phyloP scores from a whole-genome alignment of 2,797 vertebrate genomes.

The Xenentodon cancila region DNA sequence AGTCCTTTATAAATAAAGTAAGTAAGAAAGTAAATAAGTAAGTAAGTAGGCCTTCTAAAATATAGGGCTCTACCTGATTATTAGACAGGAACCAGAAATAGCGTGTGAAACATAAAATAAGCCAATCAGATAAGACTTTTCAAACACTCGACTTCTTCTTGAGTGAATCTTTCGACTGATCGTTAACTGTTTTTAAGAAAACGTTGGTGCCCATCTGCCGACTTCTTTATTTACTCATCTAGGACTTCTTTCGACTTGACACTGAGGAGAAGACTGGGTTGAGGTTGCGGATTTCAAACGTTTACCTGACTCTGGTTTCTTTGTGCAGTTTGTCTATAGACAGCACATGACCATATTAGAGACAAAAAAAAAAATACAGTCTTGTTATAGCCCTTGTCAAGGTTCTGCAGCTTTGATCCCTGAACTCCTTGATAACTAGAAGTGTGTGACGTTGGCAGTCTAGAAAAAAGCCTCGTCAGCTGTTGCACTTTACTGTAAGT shows the following conservation, averaged over 20 bases:
- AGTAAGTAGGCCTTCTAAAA: too few relatives aligned
- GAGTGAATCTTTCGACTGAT: slow-evolving; percentile 18
- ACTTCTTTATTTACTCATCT: slow-evolving; percentile 30
- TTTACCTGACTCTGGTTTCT: slow-evolving; percentile 22
- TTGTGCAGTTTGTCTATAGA: background rate
- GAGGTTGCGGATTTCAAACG: slow-evolving; percentile 29
- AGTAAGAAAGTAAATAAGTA: too few relatives aligned
- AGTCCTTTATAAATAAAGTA: too few relatives aligned
- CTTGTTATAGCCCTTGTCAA: slow-evolving; percentile 35
- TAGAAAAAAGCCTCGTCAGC: slow-evolving; percentile 41
- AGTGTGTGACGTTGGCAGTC: slow-evolving; percentile 33
- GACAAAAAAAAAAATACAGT: slow-evolving; percentile 24
- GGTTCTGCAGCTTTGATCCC: slow-evolving; percentile 38
- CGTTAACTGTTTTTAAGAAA: slow-evolving; percentile 22
- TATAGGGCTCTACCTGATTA: too few relatives aligned
- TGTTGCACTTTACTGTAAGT: slow-evolving; percentile 39
- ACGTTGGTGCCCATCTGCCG: slow-evolving; percentile 24
- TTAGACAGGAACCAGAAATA: slow-evolving; percentile 23
- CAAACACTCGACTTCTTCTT: background rate
- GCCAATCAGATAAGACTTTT: slow-evolving; percentile 5
- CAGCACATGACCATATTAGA: slow-evolving; percentile 21
- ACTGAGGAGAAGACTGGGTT: slow-evolving; percentile 7
- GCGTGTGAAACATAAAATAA: slow-evolving; percentile 21
- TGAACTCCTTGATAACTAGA: slow-evolving; percentile 29
- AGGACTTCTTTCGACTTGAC: slow-evolving; percentile 31